These are phyloP conservation scores for Dinocampus coccinellae DNA, from an alignment of 2,888 invertebrate species.

Conservation along the genomic window DNA sequence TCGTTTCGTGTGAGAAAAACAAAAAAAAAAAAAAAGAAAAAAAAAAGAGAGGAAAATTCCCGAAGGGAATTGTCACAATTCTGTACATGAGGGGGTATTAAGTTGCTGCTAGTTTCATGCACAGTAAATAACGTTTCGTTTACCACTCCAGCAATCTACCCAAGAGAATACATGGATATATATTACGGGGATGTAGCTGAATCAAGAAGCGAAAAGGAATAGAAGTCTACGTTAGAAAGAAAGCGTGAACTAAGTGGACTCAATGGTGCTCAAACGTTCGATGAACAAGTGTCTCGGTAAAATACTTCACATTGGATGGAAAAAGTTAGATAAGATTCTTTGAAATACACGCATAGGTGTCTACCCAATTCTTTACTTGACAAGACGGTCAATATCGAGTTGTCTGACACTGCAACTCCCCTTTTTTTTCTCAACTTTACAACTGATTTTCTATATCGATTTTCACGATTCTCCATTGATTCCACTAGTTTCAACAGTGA, in stretches of 20 bases:
- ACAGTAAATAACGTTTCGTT: conserved; percentile 25
- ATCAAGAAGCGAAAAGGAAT: conserved; percentile 23
- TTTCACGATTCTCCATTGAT: conserved; percentile 14
- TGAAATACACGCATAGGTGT: conserved; percentile 32
- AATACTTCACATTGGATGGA: conserved; percentile 9
- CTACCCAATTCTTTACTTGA: conserved; percentile 22
- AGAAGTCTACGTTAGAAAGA: conserved; percentile 41
- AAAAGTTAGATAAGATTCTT: neutral
- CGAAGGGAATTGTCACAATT: conserved; percentile 49
- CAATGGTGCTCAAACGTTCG: conserved; percentile 45
- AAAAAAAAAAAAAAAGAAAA: too few species aligned
- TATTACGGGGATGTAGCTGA: conserved; percentile 11
- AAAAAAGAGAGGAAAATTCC: conserved; percentile 55
- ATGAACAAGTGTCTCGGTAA: conserved; percentile 11
- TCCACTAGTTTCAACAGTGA: conserved; percentile 28
- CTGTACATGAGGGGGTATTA: conserved; percentile 33
- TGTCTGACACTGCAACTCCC: conserved; percentile 32
- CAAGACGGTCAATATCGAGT: conserved; percentile 46
- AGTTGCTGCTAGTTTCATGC: conserved; percentile 25
- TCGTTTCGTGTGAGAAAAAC: conserved; percentile 56
- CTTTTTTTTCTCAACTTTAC: neutral
- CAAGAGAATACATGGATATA: neutral
- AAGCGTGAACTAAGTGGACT: conserved; percentile 41
- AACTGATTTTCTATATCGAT: neutral
- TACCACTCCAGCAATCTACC: neutral